Evolutionary conservation across 2,113 vertebrate species (phyloP).

Genomic region (Himantopus leucocephalus): DNA sequence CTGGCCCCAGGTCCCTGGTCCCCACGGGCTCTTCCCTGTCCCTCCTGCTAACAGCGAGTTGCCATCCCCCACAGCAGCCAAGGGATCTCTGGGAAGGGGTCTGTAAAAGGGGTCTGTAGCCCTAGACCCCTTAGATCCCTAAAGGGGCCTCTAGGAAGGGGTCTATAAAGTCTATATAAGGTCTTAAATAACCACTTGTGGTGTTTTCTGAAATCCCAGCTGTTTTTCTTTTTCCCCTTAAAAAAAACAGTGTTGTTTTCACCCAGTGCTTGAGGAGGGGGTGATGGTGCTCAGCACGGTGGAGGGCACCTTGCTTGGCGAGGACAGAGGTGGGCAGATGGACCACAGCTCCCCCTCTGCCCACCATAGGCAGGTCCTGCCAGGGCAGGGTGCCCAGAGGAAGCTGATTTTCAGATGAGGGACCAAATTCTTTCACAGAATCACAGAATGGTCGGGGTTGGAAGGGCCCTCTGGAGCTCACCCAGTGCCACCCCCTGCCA

Average conservation of each 20-base stretch:
- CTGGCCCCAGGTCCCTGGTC: background rate
- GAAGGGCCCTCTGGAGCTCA: too few species aligned
- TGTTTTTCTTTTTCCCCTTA: background rate
- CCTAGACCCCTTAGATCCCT: too few species aligned
- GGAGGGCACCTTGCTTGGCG: background rate
- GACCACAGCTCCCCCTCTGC: background rate
- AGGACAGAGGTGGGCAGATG: background rate
- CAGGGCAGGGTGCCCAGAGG: background rate
- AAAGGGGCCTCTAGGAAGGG: background rate
- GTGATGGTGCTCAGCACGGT: background rate
- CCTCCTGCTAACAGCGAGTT: background rate
- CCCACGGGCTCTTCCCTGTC: background rate
- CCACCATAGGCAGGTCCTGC: too few species aligned
- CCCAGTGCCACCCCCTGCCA: too few species aligned
- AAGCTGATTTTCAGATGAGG: background rate
- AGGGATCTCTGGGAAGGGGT: background rate
- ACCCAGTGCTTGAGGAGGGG: accelerated
- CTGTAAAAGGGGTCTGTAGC: background rate
- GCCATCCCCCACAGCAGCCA: accelerated
- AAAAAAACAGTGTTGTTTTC: accelerated
- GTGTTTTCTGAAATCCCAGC: background rate
- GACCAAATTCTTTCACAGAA: background rate
- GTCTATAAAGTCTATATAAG: background rate
- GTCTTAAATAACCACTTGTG: background rate
- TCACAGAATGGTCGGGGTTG: too few species aligned